These are phyloP conservation scores for Brotula barbata DNA, from an alignment of 2,797 vertebrate species.

Conservation along the genomic window DNA sequence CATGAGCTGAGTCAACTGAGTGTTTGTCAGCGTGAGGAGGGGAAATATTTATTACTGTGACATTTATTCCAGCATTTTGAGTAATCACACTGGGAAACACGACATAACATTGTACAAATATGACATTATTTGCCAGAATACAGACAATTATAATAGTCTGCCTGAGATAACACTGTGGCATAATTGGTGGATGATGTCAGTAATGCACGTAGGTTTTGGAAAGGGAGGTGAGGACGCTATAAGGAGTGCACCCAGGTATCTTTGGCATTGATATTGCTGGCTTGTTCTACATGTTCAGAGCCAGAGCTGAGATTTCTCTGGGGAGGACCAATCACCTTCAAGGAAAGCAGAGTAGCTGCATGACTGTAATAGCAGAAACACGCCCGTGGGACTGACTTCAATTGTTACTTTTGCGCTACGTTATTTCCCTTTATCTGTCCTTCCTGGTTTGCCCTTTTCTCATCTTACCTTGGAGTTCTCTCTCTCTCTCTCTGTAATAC, in stretches of 20 bases:
- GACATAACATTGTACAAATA: too few species aligned
- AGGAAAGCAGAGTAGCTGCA: slow-evolving; percentile 32
- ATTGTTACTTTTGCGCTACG: slow-evolving; percentile 29
- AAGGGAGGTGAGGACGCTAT: slow-evolving; percentile 21
- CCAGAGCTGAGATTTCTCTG: slow-evolving; percentile 36
- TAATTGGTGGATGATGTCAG: too few species aligned
- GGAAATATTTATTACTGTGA: slow-evolving; percentile 55
- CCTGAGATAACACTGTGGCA: too few species aligned
- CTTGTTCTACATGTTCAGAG: slow-evolving; percentile 23
- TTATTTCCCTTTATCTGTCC: slow-evolving; percentile 19
- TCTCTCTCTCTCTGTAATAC: slow-evolving; percentile 10
- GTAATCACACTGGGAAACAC: slow-evolving; percentile 11
- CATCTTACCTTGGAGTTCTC: slow-evolving; percentile 8
- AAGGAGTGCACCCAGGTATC: slow-evolving; percentile 34
- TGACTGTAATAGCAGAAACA: slow-evolving; percentile 43
- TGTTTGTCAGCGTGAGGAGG: too few species aligned
- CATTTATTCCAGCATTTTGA: slow-evolving; percentile 32
- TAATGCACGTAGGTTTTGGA: slow-evolving; percentile 34
- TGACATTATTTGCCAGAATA: too few species aligned
- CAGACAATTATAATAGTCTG: too few species aligned
- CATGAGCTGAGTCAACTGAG: slow-evolving; percentile 13
- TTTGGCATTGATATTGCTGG: slow-evolving; percentile 17
- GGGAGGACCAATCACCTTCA: slow-evolving; percentile 41
- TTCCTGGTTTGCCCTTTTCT: slow-evolving; percentile 28
- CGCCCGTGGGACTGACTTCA: slow-evolving; percentile 33